Percentiles rank a stretch among this genome's conserved stretches.
Conservation (phyloP, 2,797 vertebrate genomes). For the Rhinatrema bivittatum region DNA sequence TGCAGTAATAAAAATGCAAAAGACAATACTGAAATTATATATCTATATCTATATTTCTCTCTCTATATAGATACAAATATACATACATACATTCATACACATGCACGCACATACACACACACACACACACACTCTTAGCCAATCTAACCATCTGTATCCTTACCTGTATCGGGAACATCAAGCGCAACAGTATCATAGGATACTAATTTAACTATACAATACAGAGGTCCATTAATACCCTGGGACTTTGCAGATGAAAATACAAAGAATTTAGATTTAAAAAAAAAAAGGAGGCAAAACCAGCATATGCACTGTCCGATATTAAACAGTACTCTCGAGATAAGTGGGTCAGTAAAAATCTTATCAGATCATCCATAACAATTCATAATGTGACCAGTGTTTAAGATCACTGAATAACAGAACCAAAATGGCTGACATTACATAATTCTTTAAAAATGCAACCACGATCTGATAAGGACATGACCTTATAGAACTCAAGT, state of each 20-base stretch:
- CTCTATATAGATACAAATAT: too few relatives aligned
- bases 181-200: conserved; percentile 60
- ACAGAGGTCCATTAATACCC: conserved; percentile 56
- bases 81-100: too few relatives aligned
- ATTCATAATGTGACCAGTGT: conserved; percentile 34
- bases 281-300: conserved; percentile 54
- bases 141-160: conserved; percentile 64
- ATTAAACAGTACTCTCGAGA: conserved; percentile 55
- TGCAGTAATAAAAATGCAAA: conserved; percentile 60
- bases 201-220: conserved; percentile 58
- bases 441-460: conserved; percentile 39
- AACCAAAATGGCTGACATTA: conserved; percentile 43
- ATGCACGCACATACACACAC: too few relatives aligned
- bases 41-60: too few relatives aligned
- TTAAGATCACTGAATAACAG: conserved; percentile 37
- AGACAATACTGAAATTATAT: too few relatives aligned
- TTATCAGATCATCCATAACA: conserved; percentile 54
- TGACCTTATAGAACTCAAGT: conserved; percentile 43
- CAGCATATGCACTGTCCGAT: conserved; percentile 46
- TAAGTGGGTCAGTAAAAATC: conserved; percentile 52
- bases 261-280: conserved; percentile 51
- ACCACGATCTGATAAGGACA: conserved; percentile 61
- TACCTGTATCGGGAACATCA: conserved; percentile 85
- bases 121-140: too few relatives aligned
- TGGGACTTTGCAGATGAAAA: conserved; percentile 50